Conservation (phyloP, 2,113 vertebrate genomes). For the Macheiramphus alcinus region DNA sequence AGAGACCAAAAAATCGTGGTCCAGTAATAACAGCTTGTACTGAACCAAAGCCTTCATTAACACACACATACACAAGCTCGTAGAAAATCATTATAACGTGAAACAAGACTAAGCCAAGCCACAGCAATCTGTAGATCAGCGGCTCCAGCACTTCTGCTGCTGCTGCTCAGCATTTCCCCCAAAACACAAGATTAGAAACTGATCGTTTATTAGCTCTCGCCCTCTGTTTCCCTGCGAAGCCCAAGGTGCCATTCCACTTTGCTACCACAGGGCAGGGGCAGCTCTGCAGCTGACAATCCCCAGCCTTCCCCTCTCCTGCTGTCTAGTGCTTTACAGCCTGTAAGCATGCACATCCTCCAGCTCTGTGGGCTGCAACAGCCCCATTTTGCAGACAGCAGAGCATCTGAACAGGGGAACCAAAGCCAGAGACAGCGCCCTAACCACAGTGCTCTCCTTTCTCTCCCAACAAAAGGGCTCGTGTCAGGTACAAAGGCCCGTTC, state of each 20-base stretch:
- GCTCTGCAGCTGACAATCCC: neutral
- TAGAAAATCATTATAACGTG: slow-evolving; percentile 43
- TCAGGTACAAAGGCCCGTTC: neutral
- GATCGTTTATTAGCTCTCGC: slow-evolving; percentile 15
- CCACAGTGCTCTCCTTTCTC: neutral
- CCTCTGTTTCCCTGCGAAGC: neutral
- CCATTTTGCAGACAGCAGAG: neutral
- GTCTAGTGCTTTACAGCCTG: neutral
- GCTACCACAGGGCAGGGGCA: neutral
- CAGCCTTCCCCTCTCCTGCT: neutral
- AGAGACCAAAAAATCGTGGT: neutral
- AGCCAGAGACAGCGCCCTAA: neutral
- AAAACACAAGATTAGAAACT: slow-evolving; percentile 41
- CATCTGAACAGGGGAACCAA: neutral
- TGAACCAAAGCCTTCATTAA: slow-evolving; percentile 45
- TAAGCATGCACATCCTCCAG: neutral
- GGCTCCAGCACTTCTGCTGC: slow-evolving; percentile 9
- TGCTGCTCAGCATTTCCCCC: neutral
- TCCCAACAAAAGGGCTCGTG: neutral
- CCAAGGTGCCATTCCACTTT: slow-evolving; percentile 18
- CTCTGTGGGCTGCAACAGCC: neutral
- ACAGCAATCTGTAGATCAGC: slow-evolving; percentile 27
- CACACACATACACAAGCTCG: neutral
- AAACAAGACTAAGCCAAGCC: slow-evolving; percentile 30
- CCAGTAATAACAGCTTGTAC: slow-evolving; percentile 43